Evolutionary conservation across 2,797 vertebrate genomes (phyloP).

Genomic region (Xiphorhynchus erythropygius): DNA sequence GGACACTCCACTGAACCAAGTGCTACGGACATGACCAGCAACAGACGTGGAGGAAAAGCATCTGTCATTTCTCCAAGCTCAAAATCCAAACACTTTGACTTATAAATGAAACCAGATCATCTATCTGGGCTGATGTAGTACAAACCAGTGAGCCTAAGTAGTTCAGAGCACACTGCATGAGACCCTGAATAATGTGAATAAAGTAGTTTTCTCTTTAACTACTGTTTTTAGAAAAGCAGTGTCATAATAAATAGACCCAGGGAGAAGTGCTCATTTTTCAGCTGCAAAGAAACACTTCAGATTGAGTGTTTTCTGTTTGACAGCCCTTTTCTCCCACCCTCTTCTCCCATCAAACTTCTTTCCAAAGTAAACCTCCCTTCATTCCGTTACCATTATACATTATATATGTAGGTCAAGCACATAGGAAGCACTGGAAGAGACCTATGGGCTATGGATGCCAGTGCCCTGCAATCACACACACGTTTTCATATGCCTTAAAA

Average conservation of each 20-base stretch:
- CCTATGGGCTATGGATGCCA: neutral
- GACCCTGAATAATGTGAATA: neutral
- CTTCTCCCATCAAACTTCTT: neutral
- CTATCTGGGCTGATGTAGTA: neutral
- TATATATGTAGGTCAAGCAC: neutral
- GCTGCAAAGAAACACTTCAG: neutral
- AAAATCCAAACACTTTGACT: neutral
- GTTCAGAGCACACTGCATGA: neutral
- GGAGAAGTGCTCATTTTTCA: neutral
- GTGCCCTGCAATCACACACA: neutral
- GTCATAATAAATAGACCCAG: neutral
- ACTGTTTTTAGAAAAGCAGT: neutral
- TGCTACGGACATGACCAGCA: rapidly evolving
- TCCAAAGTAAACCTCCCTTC: neutral
- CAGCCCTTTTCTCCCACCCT: neutral
- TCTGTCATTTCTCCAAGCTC: neutral
- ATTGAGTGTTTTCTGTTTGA: neutral
- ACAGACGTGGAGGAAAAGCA: neutral
- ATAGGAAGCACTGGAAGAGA: neutral
- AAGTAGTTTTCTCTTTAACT: neutral
- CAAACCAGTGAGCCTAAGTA: neutral
- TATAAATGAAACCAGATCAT: neutral
- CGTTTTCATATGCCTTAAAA: neutral
- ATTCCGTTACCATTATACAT: neutral
- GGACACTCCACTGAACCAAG: neutral